Evolutionary conservation across 2,113 vertebrate genomes (phyloP).

Genomic region (Oenanthe oenanthe): DNA sequence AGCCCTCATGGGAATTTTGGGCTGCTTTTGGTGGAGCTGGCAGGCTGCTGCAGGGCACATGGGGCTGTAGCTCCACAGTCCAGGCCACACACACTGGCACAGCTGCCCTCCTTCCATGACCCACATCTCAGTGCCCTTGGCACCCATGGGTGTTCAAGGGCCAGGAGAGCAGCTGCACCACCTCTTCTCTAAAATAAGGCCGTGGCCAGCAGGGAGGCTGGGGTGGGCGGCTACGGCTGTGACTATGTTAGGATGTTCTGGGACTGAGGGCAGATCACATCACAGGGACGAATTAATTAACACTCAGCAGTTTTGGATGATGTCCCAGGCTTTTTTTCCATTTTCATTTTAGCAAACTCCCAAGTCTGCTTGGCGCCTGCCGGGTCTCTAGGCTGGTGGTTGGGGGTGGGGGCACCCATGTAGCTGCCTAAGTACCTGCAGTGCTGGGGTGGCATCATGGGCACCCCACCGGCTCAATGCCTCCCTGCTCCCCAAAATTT

Average conservation of each 20-base stretch:
- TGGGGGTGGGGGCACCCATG: not conserved
- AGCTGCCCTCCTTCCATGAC: not conserved
- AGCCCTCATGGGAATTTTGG: not conserved
- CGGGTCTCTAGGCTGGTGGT: accelerated
- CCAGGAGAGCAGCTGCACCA: accelerated
- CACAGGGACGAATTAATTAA: constrained; percentile 43
- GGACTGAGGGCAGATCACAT: constrained; percentile 29
- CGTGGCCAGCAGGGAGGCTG: not conserved
- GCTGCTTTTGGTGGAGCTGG: not conserved
- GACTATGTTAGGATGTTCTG: constrained; percentile 61
- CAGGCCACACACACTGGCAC: accelerated
- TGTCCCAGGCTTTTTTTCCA: not conserved
- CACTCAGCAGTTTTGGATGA: constrained; percentile 5
- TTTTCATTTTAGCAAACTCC: constrained; percentile 22
- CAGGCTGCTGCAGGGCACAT: not conserved
- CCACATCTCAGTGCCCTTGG: not conserved
- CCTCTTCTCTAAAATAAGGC: not conserved
- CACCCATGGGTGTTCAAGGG: not conserved
- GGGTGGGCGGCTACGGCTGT: not conserved
- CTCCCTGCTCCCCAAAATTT: not conserved
- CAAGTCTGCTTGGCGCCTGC: not conserved
- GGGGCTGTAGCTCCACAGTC: not conserved
- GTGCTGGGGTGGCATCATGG: not conserved
- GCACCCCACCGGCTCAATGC: accelerated
- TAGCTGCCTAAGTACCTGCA: not conserved